Conservation (phyloP, 92 coral and sea anemone species). For the Pocillopora grandis region DNA sequence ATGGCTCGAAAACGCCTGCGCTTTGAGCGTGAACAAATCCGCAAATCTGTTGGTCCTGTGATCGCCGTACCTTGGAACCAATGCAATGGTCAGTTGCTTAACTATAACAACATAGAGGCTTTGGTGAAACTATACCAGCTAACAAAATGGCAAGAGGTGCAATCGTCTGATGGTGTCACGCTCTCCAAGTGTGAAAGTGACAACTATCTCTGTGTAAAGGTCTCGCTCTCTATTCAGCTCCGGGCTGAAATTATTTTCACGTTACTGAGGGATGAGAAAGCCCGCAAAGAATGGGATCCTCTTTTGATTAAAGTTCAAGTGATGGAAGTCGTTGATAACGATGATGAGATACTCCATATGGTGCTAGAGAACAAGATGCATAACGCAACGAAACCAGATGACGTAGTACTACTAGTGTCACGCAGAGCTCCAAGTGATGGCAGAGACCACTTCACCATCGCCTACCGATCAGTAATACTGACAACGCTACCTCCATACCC, state of each 20-base stretch:
- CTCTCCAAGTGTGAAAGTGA: constrained; percentile 62
- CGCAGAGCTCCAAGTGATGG: constrained; percentile 63
- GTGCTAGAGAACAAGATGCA: constrained; percentile 48
- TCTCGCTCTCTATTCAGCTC: constrained; percentile 27
- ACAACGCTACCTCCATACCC: constrained; percentile 50
- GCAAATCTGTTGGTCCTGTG: constrained; percentile 73
- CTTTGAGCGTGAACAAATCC: constrained; percentile 64
- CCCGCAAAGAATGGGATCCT: constrained; percentile 76
- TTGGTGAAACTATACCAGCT: constrained; percentile 62
- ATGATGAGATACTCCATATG: constrained; percentile 69
- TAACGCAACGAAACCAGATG: constrained; percentile 65
- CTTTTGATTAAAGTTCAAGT: constrained; percentile 48
- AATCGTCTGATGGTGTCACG: constrained; percentile 33
- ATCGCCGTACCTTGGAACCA: constrained; percentile 70
- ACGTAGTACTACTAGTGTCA: constrained; percentile 69
- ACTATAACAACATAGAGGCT: constrained; percentile 66
- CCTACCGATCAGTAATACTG: constrained; percentile 69
- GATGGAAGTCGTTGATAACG: constrained; percentile 58
- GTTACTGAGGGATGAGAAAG: constrained; percentile 47
- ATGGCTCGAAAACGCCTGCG: constrained; percentile 57
- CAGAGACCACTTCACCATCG: constrained; percentile 67
- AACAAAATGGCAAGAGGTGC: constrained; percentile 63
- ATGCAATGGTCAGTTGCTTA: constrained; percentile 56
- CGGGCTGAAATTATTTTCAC: constrained; percentile 50
- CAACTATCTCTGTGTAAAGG: constrained; percentile 60